Evolutionary conservation across 2,113 vertebrate species (phyloP), one percentile per base, ranked within the genome.

Genomic region (Gasterosteus aculeatus): DNA sequence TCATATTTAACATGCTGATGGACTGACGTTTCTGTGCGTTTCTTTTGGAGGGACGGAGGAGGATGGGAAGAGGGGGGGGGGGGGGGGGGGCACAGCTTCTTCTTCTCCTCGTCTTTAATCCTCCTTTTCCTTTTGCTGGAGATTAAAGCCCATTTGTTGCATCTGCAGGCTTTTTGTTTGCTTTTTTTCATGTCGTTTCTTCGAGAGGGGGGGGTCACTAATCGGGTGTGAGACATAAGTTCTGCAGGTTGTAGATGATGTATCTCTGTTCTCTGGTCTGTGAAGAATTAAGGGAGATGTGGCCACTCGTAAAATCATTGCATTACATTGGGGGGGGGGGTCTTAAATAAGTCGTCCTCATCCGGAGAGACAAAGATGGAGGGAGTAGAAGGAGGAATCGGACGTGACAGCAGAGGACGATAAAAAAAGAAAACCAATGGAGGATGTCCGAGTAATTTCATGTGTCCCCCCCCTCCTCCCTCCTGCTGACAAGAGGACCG

Each of bases 321-420:
- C 49, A 46, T 75, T 41, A n/a, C n/a, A n/a, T n/a, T n/a, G n/a
- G n/a, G 19, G 3, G 16, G 33, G 3, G 26, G 19, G 38, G 33
- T 5, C 44, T 71, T 61, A 31, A 80, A 66, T 63, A 78, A 82
- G 72, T 76, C 71, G 31, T 85, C 69, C 19, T 33, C 35, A 69
- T 51, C 19, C 2, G 42, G 66, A 57, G 54, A 73, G 67, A 69
- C 61, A 66, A 68, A 64, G 47, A 51, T 51, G 47, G 47, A 51
- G 47, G 47, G 47, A 51, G 18, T n/a, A 72, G 78, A 77, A 65
- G 49, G 47, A 70, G 69, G 75, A 47, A 82, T 29, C 44, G 70
- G 78, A 85, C 49, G 16, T 82, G 85, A 80, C 84, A 88, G 84
- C 80, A 81, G 80, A 84, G 83, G 85, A 82, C 76, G 57, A 56